Conservation (phyloP, 2,797 vertebrate genomes). For the Notolabrus celidotus region DNA sequence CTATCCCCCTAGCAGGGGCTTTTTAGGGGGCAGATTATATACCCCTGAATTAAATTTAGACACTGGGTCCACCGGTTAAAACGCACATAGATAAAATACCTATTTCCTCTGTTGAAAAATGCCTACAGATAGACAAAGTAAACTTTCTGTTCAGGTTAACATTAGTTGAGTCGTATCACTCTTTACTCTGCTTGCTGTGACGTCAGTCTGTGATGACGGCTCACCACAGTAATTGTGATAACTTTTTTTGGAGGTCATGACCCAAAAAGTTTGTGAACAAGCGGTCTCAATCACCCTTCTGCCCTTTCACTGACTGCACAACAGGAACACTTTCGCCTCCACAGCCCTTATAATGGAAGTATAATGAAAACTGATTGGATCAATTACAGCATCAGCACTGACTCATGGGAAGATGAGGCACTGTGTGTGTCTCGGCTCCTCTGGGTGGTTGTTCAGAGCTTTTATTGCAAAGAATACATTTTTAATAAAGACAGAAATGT, state of each 20-base stretch:
- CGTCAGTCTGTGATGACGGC: no score
- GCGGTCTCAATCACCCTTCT: neutral
- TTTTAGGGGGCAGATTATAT: no score
- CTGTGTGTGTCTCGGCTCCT: slow-evolving; percentile 15
- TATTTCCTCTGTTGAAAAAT: no score
- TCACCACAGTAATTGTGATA: no score
- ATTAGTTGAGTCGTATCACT: no score
- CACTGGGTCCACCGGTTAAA: no score
- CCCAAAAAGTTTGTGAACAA: neutral
- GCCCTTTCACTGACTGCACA: slow-evolving; percentile 1
- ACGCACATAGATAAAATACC: no score
- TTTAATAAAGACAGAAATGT: slow-evolving; percentile 52
- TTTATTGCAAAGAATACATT: slow-evolving; percentile 26
- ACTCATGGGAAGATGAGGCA: slow-evolving; percentile 4
- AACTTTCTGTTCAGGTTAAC: no score
- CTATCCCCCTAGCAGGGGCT: no score
- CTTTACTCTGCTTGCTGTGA: no score
- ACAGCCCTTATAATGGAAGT: slow-evolving; percentile 2
- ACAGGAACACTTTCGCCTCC: neutral
- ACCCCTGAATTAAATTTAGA: no score
- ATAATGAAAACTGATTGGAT: slow-evolving; percentile 61
- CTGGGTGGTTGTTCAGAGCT: slow-evolving; percentile 21
- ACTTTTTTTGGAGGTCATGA: neutral
- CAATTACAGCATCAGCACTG: slow-evolving; percentile 44
- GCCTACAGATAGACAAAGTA: no score